Evolutionary conservation across 2,888 invertebrate species (phyloP), one percentile per base, ranked within the genome.

Genomic region (Steinernema scapterisci): DNA sequence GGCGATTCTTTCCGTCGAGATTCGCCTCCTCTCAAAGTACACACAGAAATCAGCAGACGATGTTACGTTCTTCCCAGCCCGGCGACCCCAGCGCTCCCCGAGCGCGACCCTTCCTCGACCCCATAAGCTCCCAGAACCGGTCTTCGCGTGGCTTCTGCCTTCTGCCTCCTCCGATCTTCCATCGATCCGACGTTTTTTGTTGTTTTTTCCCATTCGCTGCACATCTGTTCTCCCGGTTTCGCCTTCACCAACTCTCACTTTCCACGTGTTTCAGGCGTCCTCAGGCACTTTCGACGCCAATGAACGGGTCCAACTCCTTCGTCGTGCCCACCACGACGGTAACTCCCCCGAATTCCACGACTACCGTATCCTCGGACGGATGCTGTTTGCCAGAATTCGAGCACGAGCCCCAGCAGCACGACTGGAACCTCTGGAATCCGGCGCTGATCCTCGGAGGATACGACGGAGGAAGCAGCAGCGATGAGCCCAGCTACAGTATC

Each of bases 401-500:
- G 63, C 63, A 63, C 19, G 63, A 63, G 31, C 63, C 63, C 13
- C n/a, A 16, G 63, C 63, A 63, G 31, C 63, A 63, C 11, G 63
- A 63, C 11, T 63, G 63, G 63, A 25, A 63, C 38, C 27, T 63
- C 16, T 63, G 63, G 63, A 27, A 25, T 16, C 31, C 31, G 25
- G 9, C 27, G 16, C 25, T 63, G 27, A 27, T 25, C 21, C 11
- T 16, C 25, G 54, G 54, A 19, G 63, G 16, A 16, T 63, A 63
- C 63, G 63, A 63, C 25, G 63, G 63, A 21, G 63, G 63, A 27
- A 63, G 63, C 31, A 63, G 63, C 31, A 63, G 63, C 16, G 63
- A 63, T 31, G 63, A 63, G 25, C 63, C 63, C 11, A 63, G 63
- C 31, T 63, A 63, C 63, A 63, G 31, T 31, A 31, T 63, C 16